Percentiles rank a stretch among this genome's conserved stretches.
Conservation (phyloP, 2,888 invertebrate species). For the Lasioglossum leucozonium region DNA sequence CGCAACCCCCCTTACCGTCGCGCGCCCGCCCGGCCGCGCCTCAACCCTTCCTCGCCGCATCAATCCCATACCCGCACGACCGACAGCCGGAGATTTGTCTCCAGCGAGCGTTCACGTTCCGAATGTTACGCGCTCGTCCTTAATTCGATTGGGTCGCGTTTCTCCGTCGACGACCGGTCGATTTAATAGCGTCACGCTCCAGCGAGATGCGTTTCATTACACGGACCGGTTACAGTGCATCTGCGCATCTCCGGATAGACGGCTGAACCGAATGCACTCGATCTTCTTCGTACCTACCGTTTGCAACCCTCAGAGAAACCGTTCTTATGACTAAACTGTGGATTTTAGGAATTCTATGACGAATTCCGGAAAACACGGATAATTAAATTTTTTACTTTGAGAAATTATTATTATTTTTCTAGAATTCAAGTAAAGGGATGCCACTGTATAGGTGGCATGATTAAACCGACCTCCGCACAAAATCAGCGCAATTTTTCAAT, state of each 20-base stretch:
- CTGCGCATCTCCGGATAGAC: neutral
- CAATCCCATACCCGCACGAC: neutral
- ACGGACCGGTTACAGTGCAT: conserved; percentile 6
- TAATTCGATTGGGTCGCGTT: conserved; percentile 25
- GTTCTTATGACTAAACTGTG: no score
- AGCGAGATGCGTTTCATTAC: neutral
- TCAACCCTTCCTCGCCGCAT: conserved; percentile 9
- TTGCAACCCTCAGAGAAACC: no score
- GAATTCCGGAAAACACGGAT: no score
- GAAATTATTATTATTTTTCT: no score
- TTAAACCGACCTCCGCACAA: no score
- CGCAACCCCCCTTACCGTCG: neutral
- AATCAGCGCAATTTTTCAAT: no score
- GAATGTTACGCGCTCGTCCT: conserved; percentile 14
- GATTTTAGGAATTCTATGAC: no score
- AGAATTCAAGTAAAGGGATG: no score
- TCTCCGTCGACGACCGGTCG: conserved; percentile 2
- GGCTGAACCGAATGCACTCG: neutral
- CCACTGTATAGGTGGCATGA: no score
- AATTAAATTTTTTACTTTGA: no score
- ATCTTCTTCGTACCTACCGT: neutral
- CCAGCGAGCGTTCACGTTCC: conserved; percentile 20
- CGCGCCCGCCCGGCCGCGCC: neutral
- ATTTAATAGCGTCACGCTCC: conserved; percentile 4
- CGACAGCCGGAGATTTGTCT: conserved; percentile 41